Evolutionary conservation across 2,113 vertebrate species (phyloP).

Genomic region (Piaya cayana): DNA sequence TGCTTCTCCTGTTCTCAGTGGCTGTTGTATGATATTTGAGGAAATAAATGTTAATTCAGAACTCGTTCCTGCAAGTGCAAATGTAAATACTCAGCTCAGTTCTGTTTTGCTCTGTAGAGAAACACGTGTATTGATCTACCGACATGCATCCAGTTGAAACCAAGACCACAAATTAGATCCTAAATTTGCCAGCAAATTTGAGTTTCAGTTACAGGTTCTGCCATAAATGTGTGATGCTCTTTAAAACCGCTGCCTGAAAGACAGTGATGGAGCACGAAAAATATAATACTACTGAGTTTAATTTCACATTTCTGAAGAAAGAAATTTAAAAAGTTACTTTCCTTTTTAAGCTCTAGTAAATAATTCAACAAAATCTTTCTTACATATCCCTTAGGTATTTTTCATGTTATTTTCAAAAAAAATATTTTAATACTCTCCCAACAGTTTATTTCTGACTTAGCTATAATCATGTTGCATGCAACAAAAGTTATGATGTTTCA

Average conservation of each 20-base stretch:
- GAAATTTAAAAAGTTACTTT: background rate
- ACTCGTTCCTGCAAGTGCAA: background rate
- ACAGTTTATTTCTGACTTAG: background rate
- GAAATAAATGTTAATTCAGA: constrained; percentile 10
- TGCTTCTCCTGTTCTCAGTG: background rate
- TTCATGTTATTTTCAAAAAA: background rate
- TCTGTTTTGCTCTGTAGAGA: background rate
- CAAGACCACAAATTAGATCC: constrained; percentile 3
- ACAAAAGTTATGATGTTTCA: background rate
- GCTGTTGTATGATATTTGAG: background rate
- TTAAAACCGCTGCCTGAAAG: background rate
- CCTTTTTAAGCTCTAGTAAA: background rate
- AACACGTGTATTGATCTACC: background rate
- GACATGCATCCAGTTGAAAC: constrained; percentile 11
- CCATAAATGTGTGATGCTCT: background rate
- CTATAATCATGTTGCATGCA: background rate
- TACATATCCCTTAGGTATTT: background rate
- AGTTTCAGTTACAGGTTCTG: background rate
- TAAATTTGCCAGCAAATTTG: constrained; percentile 12
- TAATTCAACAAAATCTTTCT: background rate
- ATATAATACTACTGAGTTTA: background rate
- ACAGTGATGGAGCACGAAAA: background rate
- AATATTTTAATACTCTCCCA: background rate
- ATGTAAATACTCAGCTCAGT: background rate
- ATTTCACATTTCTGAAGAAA: background rate